These are phyloP conservation scores for Chrysogorgia sp. DNA, from an alignment of 92 coral and sea anemone genomes.

Conservation along the genomic window DNA sequence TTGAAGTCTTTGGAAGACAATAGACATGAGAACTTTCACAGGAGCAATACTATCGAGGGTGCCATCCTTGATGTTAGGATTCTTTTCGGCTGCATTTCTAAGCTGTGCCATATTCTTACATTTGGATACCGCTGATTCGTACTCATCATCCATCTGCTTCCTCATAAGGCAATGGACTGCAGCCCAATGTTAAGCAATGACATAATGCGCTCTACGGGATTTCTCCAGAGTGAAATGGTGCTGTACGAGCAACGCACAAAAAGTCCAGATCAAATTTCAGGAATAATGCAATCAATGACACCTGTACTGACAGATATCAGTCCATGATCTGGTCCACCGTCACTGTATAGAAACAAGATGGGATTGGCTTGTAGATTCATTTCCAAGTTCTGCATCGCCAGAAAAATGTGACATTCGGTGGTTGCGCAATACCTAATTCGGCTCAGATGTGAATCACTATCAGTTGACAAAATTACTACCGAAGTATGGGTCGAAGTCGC, in stretches of 20 bases:
- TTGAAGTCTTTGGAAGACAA: constrained; percentile 29
- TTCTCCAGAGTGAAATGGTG: constrained; percentile 19
- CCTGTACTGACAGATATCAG: constrained; percentile 21
- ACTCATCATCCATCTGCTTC: too few relatives aligned
- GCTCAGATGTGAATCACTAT: background rate
- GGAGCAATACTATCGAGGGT: constrained; percentile 44
- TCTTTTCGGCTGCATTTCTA: constrained; percentile 44
- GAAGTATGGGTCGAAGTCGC: background rate
- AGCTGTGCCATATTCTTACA: constrained; percentile 38
- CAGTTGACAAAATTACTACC: constrained; percentile 27
- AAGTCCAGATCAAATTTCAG: constrained; percentile 12
- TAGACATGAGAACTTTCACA: constrained; percentile 44
- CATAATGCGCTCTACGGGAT: constrained; percentile 38
- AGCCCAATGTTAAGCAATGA: constrained; percentile 22
- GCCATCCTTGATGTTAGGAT: constrained; percentile 49
- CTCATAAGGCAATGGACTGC: too few relatives aligned
- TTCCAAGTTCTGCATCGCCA: too few relatives aligned
- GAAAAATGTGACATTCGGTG: constrained; percentile 12
- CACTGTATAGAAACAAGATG: constrained; percentile 14
- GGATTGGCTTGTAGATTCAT: too few relatives aligned
- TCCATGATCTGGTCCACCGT: constrained; percentile 30
- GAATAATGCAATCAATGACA: constrained; percentile 5
- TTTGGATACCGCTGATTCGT: constrained; percentile 35
- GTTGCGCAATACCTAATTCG: background rate
- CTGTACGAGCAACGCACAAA: constrained; percentile 21